A percentile compares a stretch with the other conserved stretches of the same genome.
These are phyloP conservation scores for Microdon myrmicae DNA, from an alignment of 2,888 invertebrate genomes.

Conservation along the genomic window DNA sequence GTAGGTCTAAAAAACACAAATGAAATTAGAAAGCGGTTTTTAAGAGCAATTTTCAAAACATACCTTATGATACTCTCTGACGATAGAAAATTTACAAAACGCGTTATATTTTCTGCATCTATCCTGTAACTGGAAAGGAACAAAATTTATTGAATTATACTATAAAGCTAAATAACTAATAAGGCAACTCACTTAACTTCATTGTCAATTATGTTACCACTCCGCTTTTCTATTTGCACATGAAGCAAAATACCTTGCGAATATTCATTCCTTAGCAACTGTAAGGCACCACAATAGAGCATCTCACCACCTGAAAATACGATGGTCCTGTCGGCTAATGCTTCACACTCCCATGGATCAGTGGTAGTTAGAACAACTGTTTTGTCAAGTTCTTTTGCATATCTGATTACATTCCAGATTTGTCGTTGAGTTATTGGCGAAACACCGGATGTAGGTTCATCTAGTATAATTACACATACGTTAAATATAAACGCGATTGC, in stretches of 20 bases:
- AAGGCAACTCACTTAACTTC: too few species aligned
- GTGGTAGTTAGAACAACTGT: constrained; percentile 83
- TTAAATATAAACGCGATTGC: constrained; percentile 77
- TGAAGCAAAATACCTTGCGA: too few species aligned
- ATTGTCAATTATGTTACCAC: too few species aligned
- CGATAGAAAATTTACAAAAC: constrained; percentile 57
- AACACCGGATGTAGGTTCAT: constrained; percentile 68
- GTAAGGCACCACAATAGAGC: constrained; percentile 77
- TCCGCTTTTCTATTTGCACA: too few species aligned
- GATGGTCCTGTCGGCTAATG: constrained; percentile 78
- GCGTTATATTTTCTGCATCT: constrained; percentile 57
- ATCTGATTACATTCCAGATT: constrained; percentile 80
- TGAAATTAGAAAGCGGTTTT: not conserved
- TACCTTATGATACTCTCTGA: constrained; percentile 57
- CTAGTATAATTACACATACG: constrained; percentile 75
- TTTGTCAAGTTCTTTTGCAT: constrained; percentile 75
- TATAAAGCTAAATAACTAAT: too few species aligned
- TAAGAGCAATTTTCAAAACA: constrained; percentile 26
- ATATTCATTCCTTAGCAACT: constrained; percentile 80
- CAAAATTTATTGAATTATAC: not conserved
- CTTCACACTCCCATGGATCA: constrained; percentile 85
- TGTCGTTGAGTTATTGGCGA: constrained; percentile 83
- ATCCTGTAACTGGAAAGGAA: constrained; percentile 53
- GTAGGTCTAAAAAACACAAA: constrained; percentile 69
- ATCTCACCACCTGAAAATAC: constrained; percentile 82